Conservation (phyloP, 2,113 vertebrate genomes). For the Pogonocichla stellata region DNA sequence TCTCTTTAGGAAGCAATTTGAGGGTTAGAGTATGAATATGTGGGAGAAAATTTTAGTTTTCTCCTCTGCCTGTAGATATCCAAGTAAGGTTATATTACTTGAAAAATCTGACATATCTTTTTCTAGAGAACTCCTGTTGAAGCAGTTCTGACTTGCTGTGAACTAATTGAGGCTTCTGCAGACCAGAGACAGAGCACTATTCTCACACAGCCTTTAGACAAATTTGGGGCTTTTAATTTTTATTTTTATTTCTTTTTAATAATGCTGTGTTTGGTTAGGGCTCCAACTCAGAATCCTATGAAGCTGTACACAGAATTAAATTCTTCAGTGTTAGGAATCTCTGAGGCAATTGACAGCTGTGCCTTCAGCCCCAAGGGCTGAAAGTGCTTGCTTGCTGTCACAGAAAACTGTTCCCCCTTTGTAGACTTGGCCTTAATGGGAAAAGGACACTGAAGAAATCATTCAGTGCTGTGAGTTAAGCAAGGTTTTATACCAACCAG, state of each 20-base stretch:
- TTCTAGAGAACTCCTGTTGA: background rate
- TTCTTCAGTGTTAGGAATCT: background rate
- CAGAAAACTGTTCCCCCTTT: background rate
- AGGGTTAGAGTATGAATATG: background rate
- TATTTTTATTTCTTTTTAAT: too few species aligned
- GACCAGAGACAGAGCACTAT: background rate
- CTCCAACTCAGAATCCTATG: background rate
- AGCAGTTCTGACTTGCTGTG: background rate
- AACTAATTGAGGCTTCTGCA: background rate
- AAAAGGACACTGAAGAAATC: background rate
- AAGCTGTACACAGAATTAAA: background rate
- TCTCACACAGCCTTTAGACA: background rate
- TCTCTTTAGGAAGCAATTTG: background rate
- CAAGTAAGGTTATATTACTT: background rate
- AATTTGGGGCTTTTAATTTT: background rate
- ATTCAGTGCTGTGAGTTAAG: background rate
- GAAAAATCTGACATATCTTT: background rate
- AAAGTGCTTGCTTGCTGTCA: background rate
- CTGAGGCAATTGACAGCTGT: background rate
- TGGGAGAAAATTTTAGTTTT: background rate
- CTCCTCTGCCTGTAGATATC: background rate
- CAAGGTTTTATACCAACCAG: background rate
- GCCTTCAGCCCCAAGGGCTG: background rate
- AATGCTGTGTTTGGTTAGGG: background rate
- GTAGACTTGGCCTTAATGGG: background rate